Evolutionary conservation across 2,113 vertebrate species (phyloP).

Genomic region (Meriones unguiculatus): DNA sequence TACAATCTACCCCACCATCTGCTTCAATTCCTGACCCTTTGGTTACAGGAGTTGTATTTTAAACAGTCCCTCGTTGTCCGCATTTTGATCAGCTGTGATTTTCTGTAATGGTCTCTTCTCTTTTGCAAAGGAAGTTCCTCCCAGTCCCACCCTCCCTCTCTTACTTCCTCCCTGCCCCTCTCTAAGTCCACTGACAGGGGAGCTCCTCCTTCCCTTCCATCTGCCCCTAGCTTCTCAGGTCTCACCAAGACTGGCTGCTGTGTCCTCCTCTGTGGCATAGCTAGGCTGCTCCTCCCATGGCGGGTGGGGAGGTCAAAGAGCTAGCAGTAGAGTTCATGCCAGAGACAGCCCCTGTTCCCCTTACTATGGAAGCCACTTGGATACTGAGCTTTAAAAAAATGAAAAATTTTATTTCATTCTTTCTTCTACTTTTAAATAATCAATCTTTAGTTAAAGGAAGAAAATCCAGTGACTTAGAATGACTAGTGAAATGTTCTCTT

Average conservation of each 20-base stretch:
- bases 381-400: not conserved
- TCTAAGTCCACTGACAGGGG: too few relatives aligned
- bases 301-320: too few relatives aligned
- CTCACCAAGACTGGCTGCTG: too few relatives aligned
- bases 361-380: too few relatives aligned
- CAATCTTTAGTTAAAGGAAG: not conserved
- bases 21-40: not conserved
- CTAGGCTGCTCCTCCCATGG: too few relatives aligned
- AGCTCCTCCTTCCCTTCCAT: too few relatives aligned
- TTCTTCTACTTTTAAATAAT: not conserved
- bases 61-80: not conserved
- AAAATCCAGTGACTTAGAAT: not conserved
- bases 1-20: not conserved
- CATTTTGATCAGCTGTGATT: not conserved
- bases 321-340: too few relatives aligned
- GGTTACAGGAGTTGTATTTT: not conserved
- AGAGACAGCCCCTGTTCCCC: too few relatives aligned
- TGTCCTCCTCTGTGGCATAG: too few relatives aligned
- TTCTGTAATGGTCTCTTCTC: not conserved
- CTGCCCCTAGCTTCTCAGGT: too few relatives aligned
- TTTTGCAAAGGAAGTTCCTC: not conserved
- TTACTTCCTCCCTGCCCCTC: too few relatives aligned
- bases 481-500: not conserved
- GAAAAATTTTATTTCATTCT: not conserved
- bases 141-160: too few relatives aligned